Base-by-base conservation (phyloP, 2,888 invertebrate genomes). In the Synergus umbraculus region DNA sequence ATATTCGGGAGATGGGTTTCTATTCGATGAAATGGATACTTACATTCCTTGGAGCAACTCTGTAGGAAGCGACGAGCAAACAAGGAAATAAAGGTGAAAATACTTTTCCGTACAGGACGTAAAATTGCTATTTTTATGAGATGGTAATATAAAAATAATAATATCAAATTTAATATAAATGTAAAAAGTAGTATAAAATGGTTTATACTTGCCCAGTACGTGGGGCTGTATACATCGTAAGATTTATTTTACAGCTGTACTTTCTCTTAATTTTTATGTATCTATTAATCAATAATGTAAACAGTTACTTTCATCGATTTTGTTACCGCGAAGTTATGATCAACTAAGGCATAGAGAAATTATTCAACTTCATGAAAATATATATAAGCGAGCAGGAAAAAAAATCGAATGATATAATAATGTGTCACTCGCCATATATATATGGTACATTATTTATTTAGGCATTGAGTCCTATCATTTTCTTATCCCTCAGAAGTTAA, bases 71-170 rank as follows among this genome's bases (percentile, higher is more conserved):
- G 54, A n/a, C 46, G 76, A 54, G 63, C 64, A 76, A 79, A 76
- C 58, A 54, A 73, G 66, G 78, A 79, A 76, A 82, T 81, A 79
- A 79, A 79, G 63, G 76, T 76, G 66, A 67, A 79, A 81, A 79
- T 77, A 73, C 76, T 77, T 78, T 77, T 77, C 76, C 78, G 78
- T 76, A 37, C 37, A 41, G 76, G 73, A 66, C 67, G 22, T 80
- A 80, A 80, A 82, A 82, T 63, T 79, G 80, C 79, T 76, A 79
- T 78, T 80, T 82, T 80, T 82, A 80, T 60, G 82, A 65, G 54
- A 76, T 78, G 54, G 69, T 79, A 29, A 29, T 29, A 29, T 29
- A 29, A 29, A 29, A 29, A 29, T 29, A 29, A 29, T 29, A 29
- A 29, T 29, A 29, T 29, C 0, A 29, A 29, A 29, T 29, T 29